Evolutionary conservation across 1,140 invertebrate genomes (phyloP), one percentile per base, ranked within the genome.

Genomic region (Neodiprion virginianus): DNA sequence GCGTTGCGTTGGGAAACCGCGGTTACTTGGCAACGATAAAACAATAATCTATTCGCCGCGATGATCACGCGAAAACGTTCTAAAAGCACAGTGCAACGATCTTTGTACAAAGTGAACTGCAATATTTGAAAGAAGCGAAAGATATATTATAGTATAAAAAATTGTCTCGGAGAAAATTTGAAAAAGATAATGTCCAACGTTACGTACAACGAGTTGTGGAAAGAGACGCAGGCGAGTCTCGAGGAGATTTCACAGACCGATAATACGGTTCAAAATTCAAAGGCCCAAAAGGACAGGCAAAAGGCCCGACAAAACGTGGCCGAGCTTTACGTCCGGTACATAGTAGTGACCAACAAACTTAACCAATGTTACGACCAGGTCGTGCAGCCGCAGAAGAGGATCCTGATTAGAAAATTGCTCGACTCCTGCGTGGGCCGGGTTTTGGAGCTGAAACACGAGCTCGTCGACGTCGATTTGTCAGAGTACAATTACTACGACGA

Each of bases 351-450:
- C 11, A 92, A 95, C 73, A 92, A 92, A 75, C 82, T 99, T 10
- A 93, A 96, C 81, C 87, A 92, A 75, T 95, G 95, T 74, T 96
- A 97, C 80, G 96, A 98, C 83, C 96, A 97, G 88, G 92, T 97
- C 73, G 90, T 97, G 47, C 97, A 99, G 83, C 96, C 97, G 0
- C 97, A 99, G 86, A 98, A 98, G 84, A 88, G 96, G 66, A 81
- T 94, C 48, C 88, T 98, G 4, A 89, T 98, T 0, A 92, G 93
- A 68, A 93, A 94, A 76, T 83, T 97, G 1, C 84, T 98, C 0
- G 96, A 98, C 84, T 92, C 93, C 1, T 92, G 91, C 47, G 90
- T 98, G 67, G 96, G 95, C 5, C 90, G 97, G 72, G 88, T 95
- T 75, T 85, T 95, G 17, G 94, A 96, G 83, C 84, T 95, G 5